A percentile compares a stretch with the other conserved stretches of the same genome.
Conservation (phyloP, 2,113 vertebrate genomes). For the Xiphophorus hellerii region DNA sequence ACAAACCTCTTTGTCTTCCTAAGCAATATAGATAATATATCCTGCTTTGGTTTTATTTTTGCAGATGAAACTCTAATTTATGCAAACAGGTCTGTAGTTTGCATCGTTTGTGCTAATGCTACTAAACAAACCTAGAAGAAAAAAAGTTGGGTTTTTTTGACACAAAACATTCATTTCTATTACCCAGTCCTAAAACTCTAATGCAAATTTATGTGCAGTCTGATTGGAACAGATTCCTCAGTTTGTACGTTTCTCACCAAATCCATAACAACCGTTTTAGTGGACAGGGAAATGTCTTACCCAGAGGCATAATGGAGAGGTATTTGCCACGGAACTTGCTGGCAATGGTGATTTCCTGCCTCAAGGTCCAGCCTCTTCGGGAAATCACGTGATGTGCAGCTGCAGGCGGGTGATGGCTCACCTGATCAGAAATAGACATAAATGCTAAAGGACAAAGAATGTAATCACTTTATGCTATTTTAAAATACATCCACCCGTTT, state of each 20-base stretch:
- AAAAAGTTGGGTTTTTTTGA: neutral
- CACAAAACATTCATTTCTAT: too few species aligned
- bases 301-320: slow-evolving; percentile 98
- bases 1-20: slow-evolving; percentile 16
- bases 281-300: slow-evolving; percentile 75
- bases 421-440: slow-evolving; percentile 75
- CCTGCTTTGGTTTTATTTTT: slow-evolving; percentile 38
- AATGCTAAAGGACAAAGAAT: neutral
- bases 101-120: neutral
- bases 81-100: neutral
- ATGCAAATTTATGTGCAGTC: neutral
- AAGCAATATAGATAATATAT: slow-evolving; percentile 32
- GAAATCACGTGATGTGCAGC: slow-evolving; percentile 96
- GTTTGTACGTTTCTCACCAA: too few species aligned
- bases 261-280: neutral
- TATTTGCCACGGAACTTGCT: slow-evolving; percentile 99
- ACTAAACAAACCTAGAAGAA: neutral
- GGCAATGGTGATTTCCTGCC: slow-evolving; percentile 99
- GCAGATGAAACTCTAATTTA: slow-evolving; percentile 32
- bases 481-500: neutral
- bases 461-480: slow-evolving; percentile 3
- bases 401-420: slow-evolving; percentile 97
- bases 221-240: neutral
- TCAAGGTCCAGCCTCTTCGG: slow-evolving; percentile 91
- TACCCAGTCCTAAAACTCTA: neutral